phyloP scores from a whole-genome alignment of 2,888 invertebrate species.

The Leptinotarsa tumamoca region DNA sequence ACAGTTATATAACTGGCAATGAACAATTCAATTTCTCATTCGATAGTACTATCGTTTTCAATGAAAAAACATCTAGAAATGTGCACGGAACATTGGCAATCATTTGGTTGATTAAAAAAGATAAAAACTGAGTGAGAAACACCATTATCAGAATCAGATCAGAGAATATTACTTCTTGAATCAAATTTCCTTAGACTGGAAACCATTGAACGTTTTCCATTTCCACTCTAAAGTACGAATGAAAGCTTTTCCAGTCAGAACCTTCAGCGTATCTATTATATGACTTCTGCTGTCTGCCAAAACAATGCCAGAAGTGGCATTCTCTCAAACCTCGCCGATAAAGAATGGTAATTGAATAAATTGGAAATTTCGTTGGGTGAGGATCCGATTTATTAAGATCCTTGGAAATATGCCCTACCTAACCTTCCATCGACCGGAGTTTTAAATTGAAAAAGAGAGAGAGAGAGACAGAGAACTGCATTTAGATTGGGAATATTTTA shows the following conservation, averaged over 20 bases:
- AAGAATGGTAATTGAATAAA: slow-evolving; percentile 12
- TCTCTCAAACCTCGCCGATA: neutral
- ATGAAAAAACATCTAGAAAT: too few species aligned
- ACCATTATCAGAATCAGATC: neutral
- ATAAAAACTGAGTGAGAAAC: too few species aligned
- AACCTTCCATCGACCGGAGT: neutral
- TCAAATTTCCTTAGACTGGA: neutral
- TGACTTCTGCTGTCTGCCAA: neutral
- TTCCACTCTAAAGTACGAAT: neutral
- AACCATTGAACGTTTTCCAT: too few species aligned
- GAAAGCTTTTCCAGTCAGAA: neutral
- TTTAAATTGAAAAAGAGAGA: neutral
- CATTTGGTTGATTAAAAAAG: too few species aligned
- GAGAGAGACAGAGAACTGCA: neutral
- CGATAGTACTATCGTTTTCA: too few species aligned
- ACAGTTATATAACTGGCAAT: too few species aligned
- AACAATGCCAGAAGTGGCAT: neutral
- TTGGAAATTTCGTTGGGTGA: slow-evolving; percentile 6
- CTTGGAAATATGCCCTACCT: neutral
- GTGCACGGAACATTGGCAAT: too few species aligned
- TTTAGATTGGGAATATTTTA: neutral
- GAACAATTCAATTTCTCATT: too few species aligned
- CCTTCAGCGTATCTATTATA: neutral
- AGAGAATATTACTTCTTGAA: neutral
- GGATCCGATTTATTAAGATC: slow-evolving; percentile 10